These are phyloP conservation scores for Schizopygopsis pylzovi DNA, from an alignment of 2,797 vertebrate genomes.

Conservation along the genomic window DNA sequence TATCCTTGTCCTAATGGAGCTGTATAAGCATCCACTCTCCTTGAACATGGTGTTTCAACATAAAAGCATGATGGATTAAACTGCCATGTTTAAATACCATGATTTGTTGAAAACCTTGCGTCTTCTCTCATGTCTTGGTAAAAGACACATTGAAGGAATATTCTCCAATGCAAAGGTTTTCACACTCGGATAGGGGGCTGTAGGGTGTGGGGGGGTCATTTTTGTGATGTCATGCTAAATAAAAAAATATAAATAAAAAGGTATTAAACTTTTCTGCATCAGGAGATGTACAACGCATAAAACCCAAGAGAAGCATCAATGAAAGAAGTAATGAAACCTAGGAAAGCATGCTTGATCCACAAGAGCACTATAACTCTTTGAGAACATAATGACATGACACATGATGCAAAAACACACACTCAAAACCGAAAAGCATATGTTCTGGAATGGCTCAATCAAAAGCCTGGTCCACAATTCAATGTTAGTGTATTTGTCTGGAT, in stretches of 20 bases:
- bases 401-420: background rate
- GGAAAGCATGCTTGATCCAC: background rate
- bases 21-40: background rate
- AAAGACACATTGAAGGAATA: background rate
- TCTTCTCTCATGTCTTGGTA: background rate
- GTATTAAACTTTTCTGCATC: background rate
- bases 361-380: background rate
- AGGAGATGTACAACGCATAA: background rate
- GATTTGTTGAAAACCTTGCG: background rate
- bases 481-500: background rate
- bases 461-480: background rate
- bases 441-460: constrained; percentile 6
- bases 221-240: no score
- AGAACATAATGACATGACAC: background rate
- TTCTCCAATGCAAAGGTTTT: background rate
- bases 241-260: no score
- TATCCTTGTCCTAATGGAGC: constrained; percentile 19
- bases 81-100: background rate
- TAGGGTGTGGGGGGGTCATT: background rate
- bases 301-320: background rate
- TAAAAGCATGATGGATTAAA: background rate
- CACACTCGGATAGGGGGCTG: background rate
- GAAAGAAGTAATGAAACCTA: background rate
- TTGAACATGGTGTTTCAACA: background rate
- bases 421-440: background rate